A percentile compares a stretch with the other conserved stretches of the same genome.
Conservation (phyloP, 1,140 invertebrate genomes). For the Rhizoglyphus robini region DNA sequence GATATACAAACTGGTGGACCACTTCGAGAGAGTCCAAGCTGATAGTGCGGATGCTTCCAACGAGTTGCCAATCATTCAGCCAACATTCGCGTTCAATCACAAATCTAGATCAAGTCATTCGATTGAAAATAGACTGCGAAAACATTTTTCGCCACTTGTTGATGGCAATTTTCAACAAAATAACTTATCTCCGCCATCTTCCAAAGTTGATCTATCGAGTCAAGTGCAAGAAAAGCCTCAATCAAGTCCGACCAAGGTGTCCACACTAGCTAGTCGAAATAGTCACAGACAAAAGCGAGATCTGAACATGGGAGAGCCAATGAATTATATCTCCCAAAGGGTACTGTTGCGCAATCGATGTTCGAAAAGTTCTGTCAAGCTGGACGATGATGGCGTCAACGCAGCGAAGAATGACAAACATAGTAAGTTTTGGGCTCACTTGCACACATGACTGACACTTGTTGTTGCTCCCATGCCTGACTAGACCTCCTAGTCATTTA, state of each 20-base stretch:
- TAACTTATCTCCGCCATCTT: too few species aligned
- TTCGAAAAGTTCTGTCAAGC: background rate
- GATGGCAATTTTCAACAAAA: background rate
- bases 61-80: conserved; percentile 6
- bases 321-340: background rate
- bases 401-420: background rate
- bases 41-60: background rate
- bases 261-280: background rate
- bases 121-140: background rate
- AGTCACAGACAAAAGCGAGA: conserved; percentile 4
- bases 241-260: background rate
- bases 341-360: background rate
- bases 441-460: background rate
- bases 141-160: background rate
- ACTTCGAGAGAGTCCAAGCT: background rate
- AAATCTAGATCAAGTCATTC: background rate
- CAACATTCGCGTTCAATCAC: background rate
- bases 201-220: background rate
- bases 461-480: background rate
- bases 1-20: conserved; percentile 3
- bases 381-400: background rate
- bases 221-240: background rate
- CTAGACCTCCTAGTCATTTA: background rate
- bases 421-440: background rate
- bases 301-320: background rate